Percentiles rank a stretch among this genome's conserved stretches.
Evolutionary conservation across 2,888 invertebrate species (phyloP).

Genomic region (Eilema caniola): DNA sequence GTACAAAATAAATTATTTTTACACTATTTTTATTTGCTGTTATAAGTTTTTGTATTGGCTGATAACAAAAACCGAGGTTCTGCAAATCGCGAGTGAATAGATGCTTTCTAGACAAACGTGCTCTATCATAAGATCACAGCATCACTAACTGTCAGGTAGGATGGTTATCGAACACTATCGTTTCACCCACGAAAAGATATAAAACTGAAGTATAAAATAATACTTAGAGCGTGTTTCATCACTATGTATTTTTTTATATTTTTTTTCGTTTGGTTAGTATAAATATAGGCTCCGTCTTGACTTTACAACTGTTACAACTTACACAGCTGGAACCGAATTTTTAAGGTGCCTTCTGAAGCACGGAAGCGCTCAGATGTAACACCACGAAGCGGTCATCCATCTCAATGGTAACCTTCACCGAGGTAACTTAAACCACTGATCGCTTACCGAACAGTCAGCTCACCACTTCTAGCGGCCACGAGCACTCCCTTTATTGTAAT

Average conservation of each 20-base stretch:
- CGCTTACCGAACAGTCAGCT: too few relatives aligned
- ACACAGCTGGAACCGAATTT: too few relatives aligned
- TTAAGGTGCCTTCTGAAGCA: too few relatives aligned
- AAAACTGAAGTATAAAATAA: not conserved
- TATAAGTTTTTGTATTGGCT: not conserved
- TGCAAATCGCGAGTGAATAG: not conserved
- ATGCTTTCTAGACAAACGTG: not conserved
- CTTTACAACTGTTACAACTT: too few relatives aligned
- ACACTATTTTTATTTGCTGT: not conserved
- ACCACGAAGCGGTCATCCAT: too few relatives aligned
- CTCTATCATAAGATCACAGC: slow-evolving; percentile 2
- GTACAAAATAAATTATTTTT: not conserved
- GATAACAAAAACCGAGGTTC: not conserved
- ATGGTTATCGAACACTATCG: not conserved
- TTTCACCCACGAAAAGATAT: not conserved
- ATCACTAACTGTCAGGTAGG: not conserved
- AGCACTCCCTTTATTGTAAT: too few relatives aligned
- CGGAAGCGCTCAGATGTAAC: too few relatives aligned
- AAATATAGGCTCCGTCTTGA: too few relatives aligned
- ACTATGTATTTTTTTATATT: not conserved
- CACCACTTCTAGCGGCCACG: too few relatives aligned
- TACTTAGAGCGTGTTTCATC: not conserved
- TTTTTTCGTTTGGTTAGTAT: too few relatives aligned
- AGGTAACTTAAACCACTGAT: too few relatives aligned
- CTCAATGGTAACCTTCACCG: too few relatives aligned